Base-by-base conservation (phyloP, 2,797 vertebrate genomes). In the Platalea minor region DNA sequence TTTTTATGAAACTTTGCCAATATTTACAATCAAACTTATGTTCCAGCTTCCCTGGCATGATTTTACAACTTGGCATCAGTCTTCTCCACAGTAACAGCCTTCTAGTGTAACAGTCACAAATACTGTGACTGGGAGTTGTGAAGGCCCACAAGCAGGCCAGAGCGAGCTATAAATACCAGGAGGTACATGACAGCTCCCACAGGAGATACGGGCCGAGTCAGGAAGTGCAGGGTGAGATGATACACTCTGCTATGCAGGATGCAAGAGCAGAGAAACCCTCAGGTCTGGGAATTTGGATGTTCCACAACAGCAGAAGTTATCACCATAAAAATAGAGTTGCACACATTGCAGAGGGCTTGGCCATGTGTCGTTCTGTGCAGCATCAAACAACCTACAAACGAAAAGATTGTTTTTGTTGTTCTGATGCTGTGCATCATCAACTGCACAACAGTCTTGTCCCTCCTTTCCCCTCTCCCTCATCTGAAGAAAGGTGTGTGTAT, bases 1-100 rank as follows among this genome's bases (percentile, higher is more conserved):
- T 93, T 94, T 87, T 84, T 74, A 72, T 24, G 68, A 86, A 57
- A 35, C 68, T 91, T 68, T 96, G 96, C 95, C 96, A 98, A 73
- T 96, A 91, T 97, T 98, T 97, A 50, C 94, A 79, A 60, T 79
- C 57, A 75, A 93, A 92, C 91, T 95, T 97, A 54, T 85, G 89
- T 84, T 97, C 70, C 81, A 79, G 2, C 64, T 85, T 93, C 77
- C 51, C 51, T 87, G 93, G 84, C 14, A 5, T 43, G 78, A 64
- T 97, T 96, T 97, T 94, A 84, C 85, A 80, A 78, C 82, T 77
- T 95, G 81, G 92, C 95, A 94, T 70, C 89, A 77, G 69, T 87
- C 89, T 76, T 50, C 77, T 61, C 54, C 77, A 26, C 54, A 57
- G 31, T 39, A 37, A 61, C 81, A 96, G 94, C 91, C 93, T 93